phyloP scores from a whole-genome alignment of 1,140 invertebrate species.

The Orchesella cincta region DNA sequence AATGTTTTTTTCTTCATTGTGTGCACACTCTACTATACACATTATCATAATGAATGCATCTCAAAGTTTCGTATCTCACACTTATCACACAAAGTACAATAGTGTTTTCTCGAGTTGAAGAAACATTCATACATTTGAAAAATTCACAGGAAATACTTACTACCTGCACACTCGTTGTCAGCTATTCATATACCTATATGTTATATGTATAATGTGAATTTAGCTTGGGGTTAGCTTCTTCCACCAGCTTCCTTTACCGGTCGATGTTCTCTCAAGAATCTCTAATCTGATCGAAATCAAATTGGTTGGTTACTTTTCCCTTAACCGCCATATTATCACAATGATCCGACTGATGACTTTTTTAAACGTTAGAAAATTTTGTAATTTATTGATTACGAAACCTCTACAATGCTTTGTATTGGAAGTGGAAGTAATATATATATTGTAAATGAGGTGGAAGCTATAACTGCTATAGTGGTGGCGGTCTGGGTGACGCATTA shows the following conservation, averaged over 20 bases:
- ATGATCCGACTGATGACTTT: neutral
- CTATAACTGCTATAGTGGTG: neutral
- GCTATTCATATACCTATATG: neutral
- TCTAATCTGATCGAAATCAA: neutral
- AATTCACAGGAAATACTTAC: neutral
- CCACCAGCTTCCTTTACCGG: constrained; percentile 18
- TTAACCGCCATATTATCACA: neutral
- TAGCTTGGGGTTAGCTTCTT: too few relatives aligned
- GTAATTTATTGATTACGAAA: neutral
- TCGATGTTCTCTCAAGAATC: constrained; percentile 17
- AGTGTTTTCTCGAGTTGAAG: neutral
- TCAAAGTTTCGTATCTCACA: too few relatives aligned
- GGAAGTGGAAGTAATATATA: neutral
- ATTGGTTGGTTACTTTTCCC: neutral
- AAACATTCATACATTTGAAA: neutral
- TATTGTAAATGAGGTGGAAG: neutral
- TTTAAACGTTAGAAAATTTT: neutral
- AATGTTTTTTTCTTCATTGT: neutral
- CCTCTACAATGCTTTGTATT: neutral
- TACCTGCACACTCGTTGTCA: neutral
- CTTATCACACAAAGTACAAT: neutral
- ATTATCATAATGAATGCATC: neutral
- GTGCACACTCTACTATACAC: neutral
- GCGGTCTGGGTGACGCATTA: neutral
- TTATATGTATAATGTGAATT: too few relatives aligned